Evolutionary conservation across 2,888 invertebrate species (phyloP).

Genomic region (Cylloceria caligata): DNA sequence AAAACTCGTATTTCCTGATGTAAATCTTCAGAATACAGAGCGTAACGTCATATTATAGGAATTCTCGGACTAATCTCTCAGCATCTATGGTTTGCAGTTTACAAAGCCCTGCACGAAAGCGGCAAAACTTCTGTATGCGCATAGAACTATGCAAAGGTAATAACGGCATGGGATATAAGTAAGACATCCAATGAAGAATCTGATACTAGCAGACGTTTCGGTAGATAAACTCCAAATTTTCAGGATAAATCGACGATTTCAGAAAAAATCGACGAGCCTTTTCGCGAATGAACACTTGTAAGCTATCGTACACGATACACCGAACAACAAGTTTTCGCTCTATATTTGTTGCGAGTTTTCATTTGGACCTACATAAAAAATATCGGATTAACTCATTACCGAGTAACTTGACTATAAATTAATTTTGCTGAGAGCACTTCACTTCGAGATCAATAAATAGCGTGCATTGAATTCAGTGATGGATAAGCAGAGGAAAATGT

Average conservation of each 20-base stretch:
- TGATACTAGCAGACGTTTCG: neutral
- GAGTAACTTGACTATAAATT: neutral
- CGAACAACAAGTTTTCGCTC: too few species aligned
- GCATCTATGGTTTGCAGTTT: neutral
- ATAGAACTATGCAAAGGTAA: neutral
- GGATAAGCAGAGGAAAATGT: neutral
- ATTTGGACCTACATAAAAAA: neutral
- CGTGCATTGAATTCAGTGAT: neutral
- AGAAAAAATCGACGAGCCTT: neutral
- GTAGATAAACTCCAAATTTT: neutral
- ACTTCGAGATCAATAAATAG: neutral
- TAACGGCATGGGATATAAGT: neutral
- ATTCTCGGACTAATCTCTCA: constrained; percentile 1
- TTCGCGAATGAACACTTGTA: neutral
- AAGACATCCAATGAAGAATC: neutral
- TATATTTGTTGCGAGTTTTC: neutral
- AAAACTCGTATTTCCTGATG: neutral
- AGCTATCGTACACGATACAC: too few species aligned
- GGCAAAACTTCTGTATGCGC: neutral
- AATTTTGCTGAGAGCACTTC: neutral
- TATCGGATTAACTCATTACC: constrained; percentile 9
- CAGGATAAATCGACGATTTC: too few species aligned
- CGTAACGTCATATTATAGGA: neutral
- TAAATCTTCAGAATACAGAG: neutral
- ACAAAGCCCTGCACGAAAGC: neutral